These are phyloP conservation scores for Mastomys natalensis DNA, from an alignment of 2,113 vertebrate species.

Conservation along the genomic window DNA sequence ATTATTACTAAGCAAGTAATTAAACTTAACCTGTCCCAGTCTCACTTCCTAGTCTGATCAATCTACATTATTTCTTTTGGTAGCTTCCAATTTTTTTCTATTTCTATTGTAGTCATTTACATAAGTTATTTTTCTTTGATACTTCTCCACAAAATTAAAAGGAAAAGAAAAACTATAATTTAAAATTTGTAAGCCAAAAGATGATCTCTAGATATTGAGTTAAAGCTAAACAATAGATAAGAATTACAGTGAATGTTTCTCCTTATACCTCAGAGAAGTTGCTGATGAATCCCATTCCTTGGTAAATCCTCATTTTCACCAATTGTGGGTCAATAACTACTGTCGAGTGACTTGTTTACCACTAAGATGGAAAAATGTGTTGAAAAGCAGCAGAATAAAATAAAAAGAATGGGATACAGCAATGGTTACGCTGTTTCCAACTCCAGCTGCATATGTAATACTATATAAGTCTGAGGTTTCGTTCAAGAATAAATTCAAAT, in stretches of 20 bases:
- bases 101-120: rapidly evolving
- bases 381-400: background rate
- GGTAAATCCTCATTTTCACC: background rate
- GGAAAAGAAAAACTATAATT: background rate
- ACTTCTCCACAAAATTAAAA: background rate
- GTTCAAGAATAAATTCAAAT: slow-evolving; percentile 31
- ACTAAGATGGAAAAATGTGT: background rate
- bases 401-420: background rate
- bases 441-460: background rate
- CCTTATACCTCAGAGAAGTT: background rate
- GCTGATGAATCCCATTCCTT: background rate
- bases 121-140: background rate
- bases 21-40: background rate
- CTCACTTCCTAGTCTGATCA: background rate
- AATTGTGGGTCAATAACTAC: background rate
- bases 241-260: background rate
- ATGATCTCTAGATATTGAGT: background rate
- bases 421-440: background rate
- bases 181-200: background rate
- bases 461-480: background rate
- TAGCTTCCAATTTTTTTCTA: background rate
- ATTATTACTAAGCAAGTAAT: background rate
- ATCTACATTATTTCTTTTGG: background rate
- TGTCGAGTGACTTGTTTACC: background rate
- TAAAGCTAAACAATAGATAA: background rate